A percentile compares a stretch with the other conserved stretches of the same genome.
Conservation (phyloP, 2,888 invertebrate species). For the Aphodius granarius region DNA sequence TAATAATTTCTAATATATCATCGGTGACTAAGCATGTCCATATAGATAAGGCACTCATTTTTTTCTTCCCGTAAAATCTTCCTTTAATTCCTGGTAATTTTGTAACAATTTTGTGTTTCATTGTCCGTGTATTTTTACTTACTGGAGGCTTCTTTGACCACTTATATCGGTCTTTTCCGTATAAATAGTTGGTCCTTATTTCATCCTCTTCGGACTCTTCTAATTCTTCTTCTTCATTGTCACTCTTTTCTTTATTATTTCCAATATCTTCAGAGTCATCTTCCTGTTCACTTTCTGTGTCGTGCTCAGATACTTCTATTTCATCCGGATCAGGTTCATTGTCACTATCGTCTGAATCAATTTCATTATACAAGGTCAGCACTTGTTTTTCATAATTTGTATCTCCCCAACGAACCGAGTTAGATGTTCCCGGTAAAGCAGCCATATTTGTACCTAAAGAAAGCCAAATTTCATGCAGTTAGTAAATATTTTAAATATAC, state of each 20-base stretch:
- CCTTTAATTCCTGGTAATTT: constrained; percentile 20
- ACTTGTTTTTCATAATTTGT: not conserved
- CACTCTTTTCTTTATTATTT: not conserved
- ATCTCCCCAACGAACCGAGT: not conserved
- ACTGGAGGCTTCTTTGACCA: not conserved
- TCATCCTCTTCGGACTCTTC: not conserved
- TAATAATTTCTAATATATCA: not conserved
- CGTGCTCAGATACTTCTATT: not conserved
- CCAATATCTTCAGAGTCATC: not conserved
- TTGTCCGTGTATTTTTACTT: not conserved
- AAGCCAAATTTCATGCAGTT: not conserved
- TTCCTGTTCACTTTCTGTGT: not conserved
- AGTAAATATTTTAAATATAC: not conserved
- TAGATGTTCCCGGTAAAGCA: not conserved
- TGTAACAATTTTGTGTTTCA: not conserved
- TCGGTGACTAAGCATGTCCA: constrained; percentile 24
- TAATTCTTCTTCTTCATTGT: not conserved
- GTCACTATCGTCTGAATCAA: not conserved
- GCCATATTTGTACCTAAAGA: not conserved
- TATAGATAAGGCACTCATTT: constrained; percentile 24
- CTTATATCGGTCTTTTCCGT: not conserved
- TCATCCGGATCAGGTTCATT: not conserved
- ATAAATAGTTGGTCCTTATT: not conserved
- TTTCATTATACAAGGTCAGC: not conserved
- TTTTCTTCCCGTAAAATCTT: constrained; percentile 22